Conservation (phyloP, 1,140 invertebrate genomes). For the Meloidogyne exigua region DNA sequence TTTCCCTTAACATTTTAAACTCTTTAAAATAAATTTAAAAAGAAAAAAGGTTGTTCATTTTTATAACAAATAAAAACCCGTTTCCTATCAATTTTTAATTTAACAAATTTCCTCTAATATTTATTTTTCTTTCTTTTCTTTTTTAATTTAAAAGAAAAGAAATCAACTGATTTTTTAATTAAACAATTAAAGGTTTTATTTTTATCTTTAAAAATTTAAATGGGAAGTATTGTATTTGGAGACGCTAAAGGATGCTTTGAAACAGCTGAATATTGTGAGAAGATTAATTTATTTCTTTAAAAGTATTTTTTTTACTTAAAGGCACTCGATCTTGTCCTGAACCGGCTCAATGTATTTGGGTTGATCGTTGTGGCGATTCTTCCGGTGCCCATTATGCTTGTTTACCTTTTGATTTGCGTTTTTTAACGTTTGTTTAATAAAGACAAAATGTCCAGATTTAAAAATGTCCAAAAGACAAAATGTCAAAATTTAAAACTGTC, state of each 20-base stretch:
- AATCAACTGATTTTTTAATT: no score
- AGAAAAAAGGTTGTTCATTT: no score
- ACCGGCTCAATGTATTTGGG: slow-evolving; percentile 40
- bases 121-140: no score
- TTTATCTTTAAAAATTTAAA: background rate
- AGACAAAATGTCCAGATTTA: background rate
- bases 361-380: slow-evolving; percentile 38
- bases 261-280: slow-evolving; percentile 41
- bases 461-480: slow-evolving; percentile 6
- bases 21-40: no score
- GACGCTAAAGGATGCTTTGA: slow-evolving; percentile 42
- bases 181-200: no score
- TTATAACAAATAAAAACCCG: no score
- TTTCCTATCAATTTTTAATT: no score
- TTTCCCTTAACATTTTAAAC: no score
- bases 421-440: slow-evolving; percentile 36
- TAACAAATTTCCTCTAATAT: no score
- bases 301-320: background rate
- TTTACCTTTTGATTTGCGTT: slow-evolving; percentile 41
- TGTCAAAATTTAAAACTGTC: background rate
- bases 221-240: slow-evolving; percentile 49
- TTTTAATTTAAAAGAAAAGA: no score
- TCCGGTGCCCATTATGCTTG: slow-evolving; percentile 39
- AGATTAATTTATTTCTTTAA: background rate
- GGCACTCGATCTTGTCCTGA: slow-evolving; percentile 32